phyloP scores from a whole-genome alignment of 2,113 vertebrate species.

The rabbit (Oryctolagus cuniculus) region mOryCun1.1 NC_091438.1:36770501-36771000 shows the following conservation, averaged over 20 bases:
- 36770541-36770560: background rate
- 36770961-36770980: background rate
- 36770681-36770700: background rate
- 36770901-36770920: background rate
- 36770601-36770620: background rate
- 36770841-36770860: rapidly evolving
- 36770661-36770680: background rate
- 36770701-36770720: background rate
- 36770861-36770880: background rate
- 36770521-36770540: background rate
- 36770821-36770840: rapidly evolving
- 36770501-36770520: rapidly evolving
- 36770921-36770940: background rate
- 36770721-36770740: background rate
- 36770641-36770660: background rate
- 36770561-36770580: background rate
- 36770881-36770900: background rate
- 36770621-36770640: background rate
- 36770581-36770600: rapidly evolving
- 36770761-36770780: background rate
- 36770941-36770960: background rate
- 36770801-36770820: background rate
- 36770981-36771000: background rate
- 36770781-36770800: rapidly evolving
- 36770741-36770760: background rate